A percentile compares a stretch with the other conserved stretches of the same genome.
These are phyloP conservation scores for Andinoacara biseriatus DNA, from an alignment of 2,113 vertebrate genomes.

Conservation along the genomic window DNA sequence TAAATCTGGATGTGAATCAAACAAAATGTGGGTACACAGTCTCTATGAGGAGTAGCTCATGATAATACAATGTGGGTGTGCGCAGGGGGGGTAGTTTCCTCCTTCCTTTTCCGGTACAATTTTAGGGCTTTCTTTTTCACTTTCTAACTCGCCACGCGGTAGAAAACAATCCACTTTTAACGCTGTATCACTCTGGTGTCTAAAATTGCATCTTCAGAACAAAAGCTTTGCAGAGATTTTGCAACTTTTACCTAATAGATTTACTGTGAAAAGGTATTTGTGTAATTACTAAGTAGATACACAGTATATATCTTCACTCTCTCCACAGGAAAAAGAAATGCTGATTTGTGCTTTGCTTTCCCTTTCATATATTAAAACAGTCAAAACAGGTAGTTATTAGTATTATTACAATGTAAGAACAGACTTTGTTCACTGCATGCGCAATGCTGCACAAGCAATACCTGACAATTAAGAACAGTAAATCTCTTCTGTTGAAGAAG, in stretches of 20 bases:
- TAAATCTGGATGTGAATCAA: conserved; percentile 56
- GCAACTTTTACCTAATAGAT: neutral
- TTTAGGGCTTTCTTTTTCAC: conserved; percentile 1
- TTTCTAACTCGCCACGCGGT: neutral
- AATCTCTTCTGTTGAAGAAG: no score
- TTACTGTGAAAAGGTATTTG: no score
- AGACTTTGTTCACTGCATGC: neutral
- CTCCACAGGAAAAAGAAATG: neutral
- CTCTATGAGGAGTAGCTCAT: conserved; percentile 37
- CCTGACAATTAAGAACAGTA: conserved; percentile 3
- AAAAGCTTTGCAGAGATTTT: neutral
- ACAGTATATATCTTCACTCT: neutral
- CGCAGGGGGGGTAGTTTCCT: conserved; percentile 29
- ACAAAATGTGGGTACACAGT: conserved; percentile 37
- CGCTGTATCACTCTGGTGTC: neutral
- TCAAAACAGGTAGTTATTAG: neutral
- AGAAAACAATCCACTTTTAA: conserved; percentile 2
- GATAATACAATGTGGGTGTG: conserved; percentile 22
- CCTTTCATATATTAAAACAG: neutral
- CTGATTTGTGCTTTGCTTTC: neutral
- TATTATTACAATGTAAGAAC: neutral
- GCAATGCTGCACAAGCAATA: neutral
- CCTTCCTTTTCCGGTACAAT: conserved; percentile 48
- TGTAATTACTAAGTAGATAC: neutral
- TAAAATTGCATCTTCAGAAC: neutral